These are phyloP conservation scores for Procambarus clarkii DNA, from an alignment of 1,140 invertebrate genomes.

Conservation along the genomic window DNA sequence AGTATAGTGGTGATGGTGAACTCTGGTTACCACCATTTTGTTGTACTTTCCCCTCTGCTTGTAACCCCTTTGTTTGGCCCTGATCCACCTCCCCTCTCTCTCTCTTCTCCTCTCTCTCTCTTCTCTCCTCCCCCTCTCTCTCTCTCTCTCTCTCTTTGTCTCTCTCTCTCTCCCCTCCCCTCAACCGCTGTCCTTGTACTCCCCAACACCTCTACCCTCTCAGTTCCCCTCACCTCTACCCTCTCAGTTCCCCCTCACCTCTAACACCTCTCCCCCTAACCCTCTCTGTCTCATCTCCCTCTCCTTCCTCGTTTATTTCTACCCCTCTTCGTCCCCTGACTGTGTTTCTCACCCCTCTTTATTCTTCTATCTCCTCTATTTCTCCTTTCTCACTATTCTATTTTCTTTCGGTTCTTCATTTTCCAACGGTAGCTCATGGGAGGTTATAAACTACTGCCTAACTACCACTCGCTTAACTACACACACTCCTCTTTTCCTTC, in stretches of 20 bases:
- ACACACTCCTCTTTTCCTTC: too few relatives aligned
- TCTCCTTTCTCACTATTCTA: too few relatives aligned
- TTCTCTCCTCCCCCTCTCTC: neutral
- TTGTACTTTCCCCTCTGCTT: neutral
- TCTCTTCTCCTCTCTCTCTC: neutral
- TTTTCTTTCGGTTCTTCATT: too few relatives aligned
- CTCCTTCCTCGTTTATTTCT: neutral
- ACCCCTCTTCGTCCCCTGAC: neutral
- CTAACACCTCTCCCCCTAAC: too few relatives aligned
- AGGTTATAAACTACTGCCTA: too few relatives aligned
- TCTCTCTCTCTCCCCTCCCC: neutral
- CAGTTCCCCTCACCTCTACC: neutral
- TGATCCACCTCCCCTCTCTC: neutral
- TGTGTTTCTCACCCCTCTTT: too few relatives aligned
- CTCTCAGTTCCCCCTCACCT: neutral
- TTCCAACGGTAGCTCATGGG: too few relatives aligned
- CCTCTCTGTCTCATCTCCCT: neutral
- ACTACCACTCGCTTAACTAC: too few relatives aligned
- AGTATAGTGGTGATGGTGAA: too few relatives aligned
- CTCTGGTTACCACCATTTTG: neutral
- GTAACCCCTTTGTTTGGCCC: neutral
- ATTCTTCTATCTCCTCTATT: too few relatives aligned
- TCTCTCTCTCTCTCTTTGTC: neutral
- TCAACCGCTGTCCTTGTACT: neutral
- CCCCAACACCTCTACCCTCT: neutral